Percentiles rank a stretch among this genome's conserved stretches.
Conservation (phyloP, 2,113 vertebrate species). For the Rynchops niger region DNA sequence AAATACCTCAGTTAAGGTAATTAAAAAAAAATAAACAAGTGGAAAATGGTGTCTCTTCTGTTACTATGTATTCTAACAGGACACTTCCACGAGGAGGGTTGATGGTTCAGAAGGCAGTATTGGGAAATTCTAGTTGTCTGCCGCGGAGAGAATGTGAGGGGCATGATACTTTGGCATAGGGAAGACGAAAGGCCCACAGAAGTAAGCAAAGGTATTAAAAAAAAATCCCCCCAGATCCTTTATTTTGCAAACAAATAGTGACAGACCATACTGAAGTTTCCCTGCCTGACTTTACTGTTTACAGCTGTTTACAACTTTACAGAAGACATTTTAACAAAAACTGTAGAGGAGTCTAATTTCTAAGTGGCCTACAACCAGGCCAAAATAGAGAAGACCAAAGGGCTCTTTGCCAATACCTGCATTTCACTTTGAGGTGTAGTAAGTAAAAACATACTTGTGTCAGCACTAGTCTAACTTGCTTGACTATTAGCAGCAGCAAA, state of each 20-base stretch:
- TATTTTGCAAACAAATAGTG: not conserved
- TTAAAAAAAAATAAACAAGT: not conserved
- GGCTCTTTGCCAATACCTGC: not conserved
- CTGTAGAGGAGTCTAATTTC: not conserved
- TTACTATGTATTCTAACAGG: not conserved
- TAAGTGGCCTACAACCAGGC: not conserved
- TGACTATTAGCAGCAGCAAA: not conserved
- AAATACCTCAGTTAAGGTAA: slow-evolving; percentile 52
- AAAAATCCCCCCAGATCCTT: not conserved
- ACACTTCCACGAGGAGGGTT: not conserved
- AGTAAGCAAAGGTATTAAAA: not conserved
- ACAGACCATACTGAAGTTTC: not conserved
- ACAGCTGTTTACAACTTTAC: not conserved
- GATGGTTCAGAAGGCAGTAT: not conserved
- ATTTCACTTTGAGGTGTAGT: not conserved
- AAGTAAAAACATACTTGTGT: not conserved
- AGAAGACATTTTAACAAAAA: not conserved
- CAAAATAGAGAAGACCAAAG: not conserved
- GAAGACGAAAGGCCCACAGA: not conserved
- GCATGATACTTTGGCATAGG: not conserved
- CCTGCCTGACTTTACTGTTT: not conserved
- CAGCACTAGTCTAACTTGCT: not conserved
- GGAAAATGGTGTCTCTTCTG: not conserved
- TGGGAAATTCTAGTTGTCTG: not conserved
- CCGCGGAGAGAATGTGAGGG: not conserved